Conservation (phyloP, 2,888 invertebrate genomes). For the Auanema sp. region DNA sequence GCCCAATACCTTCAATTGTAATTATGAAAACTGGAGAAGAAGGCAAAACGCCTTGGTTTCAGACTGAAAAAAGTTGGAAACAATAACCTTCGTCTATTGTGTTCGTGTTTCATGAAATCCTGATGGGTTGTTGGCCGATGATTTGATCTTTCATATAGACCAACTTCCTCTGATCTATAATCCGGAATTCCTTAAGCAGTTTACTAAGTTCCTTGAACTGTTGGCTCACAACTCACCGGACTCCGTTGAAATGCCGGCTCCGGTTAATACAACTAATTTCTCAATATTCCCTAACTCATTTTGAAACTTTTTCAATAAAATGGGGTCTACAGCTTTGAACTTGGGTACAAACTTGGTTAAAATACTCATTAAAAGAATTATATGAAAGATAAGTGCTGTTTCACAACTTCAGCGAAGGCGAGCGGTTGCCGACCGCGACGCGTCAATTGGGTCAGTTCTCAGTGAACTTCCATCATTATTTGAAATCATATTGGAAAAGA, state of each 20-base stretch:
- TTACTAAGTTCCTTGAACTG: neutral
- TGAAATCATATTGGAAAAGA: too few species aligned
- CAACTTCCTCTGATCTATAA: constrained; percentile 56
- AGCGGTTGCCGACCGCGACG: too few species aligned
- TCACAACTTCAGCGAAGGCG: too few species aligned
- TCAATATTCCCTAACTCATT: constrained; percentile 31
- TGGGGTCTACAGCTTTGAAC: neutral
- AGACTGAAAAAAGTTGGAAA: constrained; percentile 1
- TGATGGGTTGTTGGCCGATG: constrained; percentile 83
- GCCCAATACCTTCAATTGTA: constrained; percentile 81
- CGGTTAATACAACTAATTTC: constrained; percentile 76
- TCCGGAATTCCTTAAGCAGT: constrained; percentile 75
- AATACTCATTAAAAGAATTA: too few species aligned
- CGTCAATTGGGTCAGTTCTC: too few species aligned
- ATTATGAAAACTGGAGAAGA: neutral
- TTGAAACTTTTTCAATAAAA: constrained; percentile 1
- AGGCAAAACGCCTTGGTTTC: too few species aligned
- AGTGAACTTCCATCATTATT: too few species aligned
- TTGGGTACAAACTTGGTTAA: neutral
- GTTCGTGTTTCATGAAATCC: constrained; percentile 73
- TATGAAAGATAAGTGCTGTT: too few species aligned
- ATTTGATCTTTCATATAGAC: constrained; percentile 67
- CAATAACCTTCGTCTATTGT: constrained; percentile 35
- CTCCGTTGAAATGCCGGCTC: constrained; percentile 95
- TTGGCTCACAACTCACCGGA: constrained; percentile 68